Evolutionary conservation across 2,113 vertebrate genomes (phyloP).

Genomic region (Lates calcarifer): DNA sequence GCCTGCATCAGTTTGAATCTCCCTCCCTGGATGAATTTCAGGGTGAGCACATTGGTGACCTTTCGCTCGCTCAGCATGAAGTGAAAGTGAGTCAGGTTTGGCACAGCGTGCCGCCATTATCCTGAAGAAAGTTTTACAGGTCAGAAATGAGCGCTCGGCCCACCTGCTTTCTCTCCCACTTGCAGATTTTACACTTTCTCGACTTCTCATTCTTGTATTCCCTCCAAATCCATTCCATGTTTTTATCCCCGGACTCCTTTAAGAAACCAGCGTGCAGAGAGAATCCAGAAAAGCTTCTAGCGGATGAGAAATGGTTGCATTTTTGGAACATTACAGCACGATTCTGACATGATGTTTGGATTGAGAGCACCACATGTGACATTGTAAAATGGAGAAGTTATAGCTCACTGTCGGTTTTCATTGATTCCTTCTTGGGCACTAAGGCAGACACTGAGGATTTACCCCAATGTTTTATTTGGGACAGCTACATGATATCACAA

Average conservation of each 20-base stretch:
- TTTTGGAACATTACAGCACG: conserved; percentile 26
- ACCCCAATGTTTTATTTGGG: conserved; percentile 48
- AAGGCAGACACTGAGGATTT: conserved; percentile 32
- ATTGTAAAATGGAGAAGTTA: conserved; percentile 48
- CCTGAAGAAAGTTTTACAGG: conserved; percentile 46
- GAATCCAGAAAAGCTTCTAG: conserved; percentile 45
- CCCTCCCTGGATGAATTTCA: conserved; percentile 2
- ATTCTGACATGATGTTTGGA: conserved; percentile 41
- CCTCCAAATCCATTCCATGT: conserved; percentile 47
- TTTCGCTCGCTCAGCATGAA: conserved; percentile 11
- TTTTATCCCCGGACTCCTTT: conserved; percentile 52
- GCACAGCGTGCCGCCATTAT: conserved; percentile 13
- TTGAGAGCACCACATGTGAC: conserved; percentile 34
- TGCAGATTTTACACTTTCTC: conserved; percentile 55
- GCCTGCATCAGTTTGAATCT: neutral
- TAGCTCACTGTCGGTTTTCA: conserved; percentile 32
- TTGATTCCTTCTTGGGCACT: conserved; percentile 36
- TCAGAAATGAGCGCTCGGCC: conserved; percentile 25
- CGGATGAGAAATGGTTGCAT: conserved; percentile 32
- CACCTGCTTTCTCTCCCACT: conserved; percentile 55
- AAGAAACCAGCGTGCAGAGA: neutral
- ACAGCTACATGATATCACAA: conserved; percentile 6
- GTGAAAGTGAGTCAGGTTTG: conserved; percentile 30
- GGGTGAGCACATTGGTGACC: conserved; percentile 20
- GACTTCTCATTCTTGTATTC: conserved; percentile 51